phyloP scores from a whole-genome alignment of 2,797 vertebrate species.

The Trematomus bernacchii region DNA sequence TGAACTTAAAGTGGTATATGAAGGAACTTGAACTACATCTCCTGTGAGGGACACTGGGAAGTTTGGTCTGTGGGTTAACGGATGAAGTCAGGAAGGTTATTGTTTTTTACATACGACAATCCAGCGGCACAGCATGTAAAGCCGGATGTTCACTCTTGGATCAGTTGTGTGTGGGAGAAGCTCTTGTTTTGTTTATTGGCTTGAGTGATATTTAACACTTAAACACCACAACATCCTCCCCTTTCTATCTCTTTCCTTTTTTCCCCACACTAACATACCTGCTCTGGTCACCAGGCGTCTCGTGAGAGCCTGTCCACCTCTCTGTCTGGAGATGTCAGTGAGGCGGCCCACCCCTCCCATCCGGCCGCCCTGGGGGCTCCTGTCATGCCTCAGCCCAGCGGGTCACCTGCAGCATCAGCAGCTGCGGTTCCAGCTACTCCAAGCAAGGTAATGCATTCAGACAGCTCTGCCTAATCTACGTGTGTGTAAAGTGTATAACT shows the following conservation, averaged over 20 bases:
- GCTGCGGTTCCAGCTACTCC: conserved; percentile 78
- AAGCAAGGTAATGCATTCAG: conserved; percentile 87
- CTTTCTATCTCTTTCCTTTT: not conserved
- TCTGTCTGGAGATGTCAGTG: conserved; percentile 90
- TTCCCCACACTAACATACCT: not conserved
- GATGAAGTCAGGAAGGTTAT: not conserved
- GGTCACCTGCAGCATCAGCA: conserved; percentile 79
- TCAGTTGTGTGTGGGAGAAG: conserved; percentile 14
- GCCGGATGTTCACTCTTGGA: conserved; percentile 17
- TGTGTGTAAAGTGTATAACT: no score
- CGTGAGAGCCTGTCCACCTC: conserved; percentile 85
- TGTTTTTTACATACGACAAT: conserved; percentile 8
- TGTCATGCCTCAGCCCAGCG: conserved; percentile 86
- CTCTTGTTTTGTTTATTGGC: conserved; percentile 5
- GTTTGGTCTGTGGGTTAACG: conserved; percentile 9
- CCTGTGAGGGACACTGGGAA: conserved; percentile 22
- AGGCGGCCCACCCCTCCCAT: conserved; percentile 88
- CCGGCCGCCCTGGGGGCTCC: conserved; percentile 92
- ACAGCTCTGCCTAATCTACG: no score
- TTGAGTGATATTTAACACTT: conserved; percentile 2
- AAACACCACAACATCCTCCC: not conserved
- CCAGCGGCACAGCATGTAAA: not conserved
- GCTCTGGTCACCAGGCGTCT: conserved; percentile 80
- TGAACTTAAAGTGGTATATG: conserved; percentile 11
- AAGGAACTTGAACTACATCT: not conserved